Percentiles rank a stretch among this genome's conserved stretches.
These are phyloP conservation scores for Drosophila insularis DNA, from an alignment of 1,140 invertebrate species.

Conservation along the genomic window DNA sequence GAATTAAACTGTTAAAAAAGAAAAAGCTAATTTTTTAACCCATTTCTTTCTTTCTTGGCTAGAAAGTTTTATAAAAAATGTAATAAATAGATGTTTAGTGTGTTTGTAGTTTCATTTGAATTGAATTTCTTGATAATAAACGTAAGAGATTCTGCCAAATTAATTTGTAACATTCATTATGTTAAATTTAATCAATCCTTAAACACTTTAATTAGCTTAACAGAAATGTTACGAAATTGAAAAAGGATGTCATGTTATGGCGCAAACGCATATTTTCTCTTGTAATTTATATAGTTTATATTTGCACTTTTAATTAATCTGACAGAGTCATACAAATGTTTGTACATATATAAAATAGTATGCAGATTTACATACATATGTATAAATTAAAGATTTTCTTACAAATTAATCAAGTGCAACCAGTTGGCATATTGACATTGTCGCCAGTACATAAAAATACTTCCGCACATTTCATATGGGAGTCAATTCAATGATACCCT, in stretches of 20 bases:
- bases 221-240: not conserved
- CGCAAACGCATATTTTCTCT: not conserved
- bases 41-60: no score
- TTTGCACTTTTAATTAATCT: slow-evolving; percentile 4
- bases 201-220: not conserved
- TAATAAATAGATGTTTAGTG: no score
- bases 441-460: slow-evolving; percentile 41
- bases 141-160: no score
- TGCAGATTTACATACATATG: slow-evolving; percentile 31
- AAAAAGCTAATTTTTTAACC: no score
- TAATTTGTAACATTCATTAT: no score
- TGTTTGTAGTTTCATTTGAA: no score
- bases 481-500: not conserved
- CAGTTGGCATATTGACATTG: slow-evolving; percentile 68
- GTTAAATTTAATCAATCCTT: not conserved
- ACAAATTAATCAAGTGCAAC: slow-evolving; percentile 67
- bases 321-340: not conserved
- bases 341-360: slow-evolving; percentile 18
- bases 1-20: no score
- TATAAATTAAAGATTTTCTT: slow-evolving; percentile 27
- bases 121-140: no score
- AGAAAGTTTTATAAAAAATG: no score
- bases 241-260: not conserved
- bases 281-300: not conserved
- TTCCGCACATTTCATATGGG: slow-evolving; percentile 2